These are phyloP conservation scores for Rhinopomastus cyanomelas DNA, from an alignment of 2,113 vertebrate genomes.

Conservation along the genomic window DNA sequence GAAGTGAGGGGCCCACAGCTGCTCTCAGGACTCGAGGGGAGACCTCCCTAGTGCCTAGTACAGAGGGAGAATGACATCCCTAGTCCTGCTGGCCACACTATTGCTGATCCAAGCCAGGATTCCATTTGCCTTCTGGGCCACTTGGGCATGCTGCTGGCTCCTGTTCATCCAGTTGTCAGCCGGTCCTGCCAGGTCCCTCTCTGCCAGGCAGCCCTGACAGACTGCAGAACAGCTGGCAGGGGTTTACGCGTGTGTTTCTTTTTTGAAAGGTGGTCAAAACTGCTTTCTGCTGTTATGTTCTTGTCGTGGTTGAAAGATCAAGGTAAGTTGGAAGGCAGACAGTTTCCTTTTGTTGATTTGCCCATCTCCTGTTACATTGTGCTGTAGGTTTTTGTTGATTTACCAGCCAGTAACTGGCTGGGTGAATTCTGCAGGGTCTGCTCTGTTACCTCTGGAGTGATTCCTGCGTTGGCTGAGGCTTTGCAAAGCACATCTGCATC, in stretches of 20 bases:
- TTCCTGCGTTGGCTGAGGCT: background rate
- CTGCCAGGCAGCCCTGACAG: background rate
- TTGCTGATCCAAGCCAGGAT: too few species aligned
- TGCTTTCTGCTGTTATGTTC: background rate
- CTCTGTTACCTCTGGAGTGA: background rate
- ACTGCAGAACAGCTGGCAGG: background rate
- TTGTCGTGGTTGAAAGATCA: background rate
- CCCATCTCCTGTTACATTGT: background rate
- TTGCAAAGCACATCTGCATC: background rate
- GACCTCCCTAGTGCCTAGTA: too few species aligned
- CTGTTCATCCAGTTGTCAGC: too few species aligned
- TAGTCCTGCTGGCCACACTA: too few species aligned
- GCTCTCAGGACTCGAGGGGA: too few species aligned
- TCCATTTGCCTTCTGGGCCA: too few species aligned
- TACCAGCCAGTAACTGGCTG: background rate
- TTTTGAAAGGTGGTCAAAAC: background rate
- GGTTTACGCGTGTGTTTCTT: background rate
- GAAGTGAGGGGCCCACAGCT: too few species aligned
- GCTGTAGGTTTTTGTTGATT: background rate
- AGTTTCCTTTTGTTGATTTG: background rate
- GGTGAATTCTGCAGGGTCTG: background rate
- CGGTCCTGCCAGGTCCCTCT: background rate
- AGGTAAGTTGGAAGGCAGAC: background rate
- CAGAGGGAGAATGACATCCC: too few species aligned
- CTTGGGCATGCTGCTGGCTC: too few species aligned